phyloP scores from a whole-genome alignment of 2,797 vertebrate species.

The Ibycter americanus region DNA sequence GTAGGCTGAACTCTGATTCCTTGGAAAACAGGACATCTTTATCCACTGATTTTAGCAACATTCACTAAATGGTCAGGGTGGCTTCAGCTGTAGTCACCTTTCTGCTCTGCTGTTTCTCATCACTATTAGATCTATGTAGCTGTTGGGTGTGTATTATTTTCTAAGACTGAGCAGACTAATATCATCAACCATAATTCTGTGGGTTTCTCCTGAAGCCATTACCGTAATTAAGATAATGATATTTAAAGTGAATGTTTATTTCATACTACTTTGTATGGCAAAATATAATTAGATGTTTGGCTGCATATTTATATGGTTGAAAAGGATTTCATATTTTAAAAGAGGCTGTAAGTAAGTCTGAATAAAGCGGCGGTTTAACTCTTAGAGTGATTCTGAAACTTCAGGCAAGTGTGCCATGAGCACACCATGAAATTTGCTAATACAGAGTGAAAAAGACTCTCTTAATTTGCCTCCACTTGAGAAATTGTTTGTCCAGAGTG shows the following conservation, averaged over 20 bases:
- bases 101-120: neutral
- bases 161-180: conserved; percentile 39
- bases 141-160: conserved; percentile 52
- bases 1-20: neutral
- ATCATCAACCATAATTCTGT: conserved; percentile 59
- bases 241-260: conserved; percentile 64
- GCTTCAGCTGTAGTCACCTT: neutral
- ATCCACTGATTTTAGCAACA: neutral
- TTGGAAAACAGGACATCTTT: neutral
- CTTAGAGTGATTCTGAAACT: neutral
- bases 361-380: conserved; percentile 17
- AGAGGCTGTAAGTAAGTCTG: neutral
- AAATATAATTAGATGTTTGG: conserved; percentile 63
- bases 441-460: neutral
- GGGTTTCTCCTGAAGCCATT: conserved; percentile 63
- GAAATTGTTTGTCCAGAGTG: neutral
- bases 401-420: neutral
- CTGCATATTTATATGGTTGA: conserved; percentile 12
- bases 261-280: conserved; percentile 47
- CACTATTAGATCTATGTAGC: conserved; percentile 22
- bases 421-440: neutral
- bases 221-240: conserved; percentile 69
- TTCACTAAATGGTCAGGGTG: neutral
- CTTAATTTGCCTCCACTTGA: neutral
- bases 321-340: conserved; percentile 15